These are phyloP conservation scores for Zaprionus camerounensis DNA, from an alignment of 1,140 invertebrate genomes.

Conservation along the genomic window DNA sequence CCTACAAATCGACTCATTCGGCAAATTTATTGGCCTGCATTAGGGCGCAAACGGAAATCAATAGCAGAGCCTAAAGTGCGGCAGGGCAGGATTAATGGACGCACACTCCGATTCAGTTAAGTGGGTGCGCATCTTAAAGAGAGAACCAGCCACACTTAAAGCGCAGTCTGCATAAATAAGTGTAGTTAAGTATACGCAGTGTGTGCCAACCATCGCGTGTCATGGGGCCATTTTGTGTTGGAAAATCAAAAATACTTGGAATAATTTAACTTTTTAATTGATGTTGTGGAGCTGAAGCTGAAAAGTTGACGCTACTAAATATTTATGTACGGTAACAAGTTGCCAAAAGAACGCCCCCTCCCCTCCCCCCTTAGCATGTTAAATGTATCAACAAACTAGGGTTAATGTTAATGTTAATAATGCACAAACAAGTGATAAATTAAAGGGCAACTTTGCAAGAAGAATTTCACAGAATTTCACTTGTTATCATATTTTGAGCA, in stretches of 20 bases:
- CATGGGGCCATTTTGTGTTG: constrained; percentile 54
- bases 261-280: constrained; percentile 80
- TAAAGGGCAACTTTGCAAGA: constrained; percentile 2
- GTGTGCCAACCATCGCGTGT: constrained; percentile 51
- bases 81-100: constrained; percentile 28
- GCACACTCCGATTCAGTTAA: neutral
- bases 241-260: constrained; percentile 73
- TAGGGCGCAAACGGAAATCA: constrained; percentile 70
- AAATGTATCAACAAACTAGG: constrained; percentile 46
- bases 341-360: constrained; percentile 10
- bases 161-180: neutral
- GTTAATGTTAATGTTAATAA: constrained; percentile 30
- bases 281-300: constrained; percentile 37
- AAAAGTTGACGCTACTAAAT: constrained; percentile 57
- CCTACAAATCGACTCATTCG: constrained; percentile 77
- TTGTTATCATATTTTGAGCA: neutral
- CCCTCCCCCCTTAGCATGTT: neutral
- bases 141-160: neutral
- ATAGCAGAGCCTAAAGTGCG: constrained; percentile 44
- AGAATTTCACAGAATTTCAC: constrained; percentile 1
- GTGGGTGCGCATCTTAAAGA: constrained; percentile 37
- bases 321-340: constrained; percentile 27
- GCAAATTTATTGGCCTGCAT: constrained; percentile 76
- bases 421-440: constrained; percentile 36
- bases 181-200: constrained; percentile 31